Conservation (phyloP, 2,113 vertebrate genomes). For the Gallinago undulata region DNA sequence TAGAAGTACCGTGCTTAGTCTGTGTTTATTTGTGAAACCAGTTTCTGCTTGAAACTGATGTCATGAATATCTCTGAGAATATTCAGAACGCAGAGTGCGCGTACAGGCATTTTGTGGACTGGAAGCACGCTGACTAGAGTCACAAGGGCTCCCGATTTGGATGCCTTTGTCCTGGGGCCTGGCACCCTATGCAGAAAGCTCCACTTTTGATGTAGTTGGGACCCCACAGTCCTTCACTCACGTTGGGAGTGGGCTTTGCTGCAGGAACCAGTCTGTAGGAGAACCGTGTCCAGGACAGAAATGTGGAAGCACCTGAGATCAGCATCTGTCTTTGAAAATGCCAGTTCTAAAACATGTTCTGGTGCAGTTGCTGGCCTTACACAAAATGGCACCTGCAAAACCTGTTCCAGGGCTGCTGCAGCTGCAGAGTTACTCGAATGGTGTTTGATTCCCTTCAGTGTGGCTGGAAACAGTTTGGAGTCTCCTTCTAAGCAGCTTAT, state of each 20-base stretch:
- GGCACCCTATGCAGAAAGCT: background rate
- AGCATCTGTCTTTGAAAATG: background rate
- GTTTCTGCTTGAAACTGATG: background rate
- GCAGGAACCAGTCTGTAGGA: background rate
- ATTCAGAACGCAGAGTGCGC: background rate
- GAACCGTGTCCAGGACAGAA: background rate
- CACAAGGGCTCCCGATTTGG: background rate
- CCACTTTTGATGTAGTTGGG: background rate
- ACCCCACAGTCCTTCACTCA: background rate
- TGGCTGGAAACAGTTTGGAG: background rate
- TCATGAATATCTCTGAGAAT: background rate
- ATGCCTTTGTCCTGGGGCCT: background rate
- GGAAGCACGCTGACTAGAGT: background rate
- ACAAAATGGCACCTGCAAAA: background rate
- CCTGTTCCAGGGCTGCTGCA: background rate
- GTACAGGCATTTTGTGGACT: background rate
- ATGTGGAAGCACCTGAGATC: background rate
- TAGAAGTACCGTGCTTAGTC: background rate
- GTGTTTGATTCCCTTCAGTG: background rate
- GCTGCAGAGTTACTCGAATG: background rate
- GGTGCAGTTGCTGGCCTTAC: background rate
- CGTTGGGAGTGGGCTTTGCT: background rate
- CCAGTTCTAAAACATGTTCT: background rate
- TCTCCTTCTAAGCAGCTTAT: background rate
- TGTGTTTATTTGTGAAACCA: background rate